A percentile compares a stretch with the other conserved stretches of the same genome.
Conservation (phyloP, 1,140 invertebrate species). For the Cephus cinctus region DNA sequence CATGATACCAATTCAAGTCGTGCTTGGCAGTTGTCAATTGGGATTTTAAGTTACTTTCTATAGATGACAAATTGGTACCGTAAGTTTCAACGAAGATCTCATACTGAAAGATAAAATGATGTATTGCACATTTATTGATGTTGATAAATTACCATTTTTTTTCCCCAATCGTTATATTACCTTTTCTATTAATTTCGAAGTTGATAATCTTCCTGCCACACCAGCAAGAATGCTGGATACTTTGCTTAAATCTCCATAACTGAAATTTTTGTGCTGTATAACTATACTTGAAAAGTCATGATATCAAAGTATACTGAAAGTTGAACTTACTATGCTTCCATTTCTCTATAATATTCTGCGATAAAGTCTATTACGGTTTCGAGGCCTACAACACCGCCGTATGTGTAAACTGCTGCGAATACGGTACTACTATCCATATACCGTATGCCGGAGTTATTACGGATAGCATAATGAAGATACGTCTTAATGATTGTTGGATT, state of each 20-base stretch:
- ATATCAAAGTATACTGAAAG: no score
- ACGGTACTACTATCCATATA: conserved; percentile 69
- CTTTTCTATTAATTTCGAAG: background rate
- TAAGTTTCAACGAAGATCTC: background rate
- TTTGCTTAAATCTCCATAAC: conserved; percentile 21
- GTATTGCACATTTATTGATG: no score
- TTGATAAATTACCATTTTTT: no score
- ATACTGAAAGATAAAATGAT: background rate
- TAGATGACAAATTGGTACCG: background rate
- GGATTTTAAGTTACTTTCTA: background rate
- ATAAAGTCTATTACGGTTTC: conserved; percentile 67
- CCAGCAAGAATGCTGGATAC: conserved; percentile 23
- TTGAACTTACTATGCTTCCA: conserved; percentile 61
- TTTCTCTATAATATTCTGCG: conserved; percentile 57
- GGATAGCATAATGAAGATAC: conserved; percentile 12
- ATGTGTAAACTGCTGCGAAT: conserved; percentile 58
- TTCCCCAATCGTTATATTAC: background rate
- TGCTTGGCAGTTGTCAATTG: background rate
- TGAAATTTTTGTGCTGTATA: conserved; percentile 12
- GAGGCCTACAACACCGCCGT: conserved; percentile 60
- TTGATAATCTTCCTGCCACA: conserved; percentile 11
- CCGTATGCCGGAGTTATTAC: conserved; percentile 64
- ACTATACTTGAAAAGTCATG: conserved; percentile 7
- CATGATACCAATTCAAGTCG: conserved; percentile 3
- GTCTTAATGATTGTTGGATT: conserved; percentile 50